A percentile compares a stretch with the other conserved stretches of the same genome.
phyloP scores from a whole-genome alignment of 2,797 vertebrate species.

The Molossus alvarezi region DNA sequence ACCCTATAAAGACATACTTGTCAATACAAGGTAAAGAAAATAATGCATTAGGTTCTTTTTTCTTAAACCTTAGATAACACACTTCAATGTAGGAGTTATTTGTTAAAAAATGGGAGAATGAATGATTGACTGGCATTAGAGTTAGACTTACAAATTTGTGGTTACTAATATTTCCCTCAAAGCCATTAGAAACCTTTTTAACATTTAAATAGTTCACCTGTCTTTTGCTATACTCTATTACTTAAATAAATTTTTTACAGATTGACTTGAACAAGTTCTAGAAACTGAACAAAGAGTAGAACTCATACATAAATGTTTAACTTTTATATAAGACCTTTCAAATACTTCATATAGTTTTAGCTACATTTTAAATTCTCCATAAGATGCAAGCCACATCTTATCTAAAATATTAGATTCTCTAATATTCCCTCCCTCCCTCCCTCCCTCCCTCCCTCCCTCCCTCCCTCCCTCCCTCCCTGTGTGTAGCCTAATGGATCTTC shows the following conservation, averaged over 20 bases:
- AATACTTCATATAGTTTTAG: neutral
- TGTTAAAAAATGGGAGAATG: neutral
- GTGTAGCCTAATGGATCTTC: neutral
- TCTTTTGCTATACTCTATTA: conserved; percentile 19
- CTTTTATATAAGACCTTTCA: conserved; percentile 11
- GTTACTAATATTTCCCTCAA: neutral
- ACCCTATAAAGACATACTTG: neutral
- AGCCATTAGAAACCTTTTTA: neutral
- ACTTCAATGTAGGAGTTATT: neutral
- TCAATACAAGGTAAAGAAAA: neutral
- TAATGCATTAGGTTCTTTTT: neutral
- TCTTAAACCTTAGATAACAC: neutral
- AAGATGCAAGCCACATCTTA: neutral
- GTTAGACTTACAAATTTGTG: neutral
- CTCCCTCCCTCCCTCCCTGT: neutral
- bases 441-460: too few relatives aligned
- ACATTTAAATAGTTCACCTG: neutral
- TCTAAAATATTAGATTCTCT: neutral
- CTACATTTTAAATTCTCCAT: neutral
- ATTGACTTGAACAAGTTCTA: neutral
- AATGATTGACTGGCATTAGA: neutral
- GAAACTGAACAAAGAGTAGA: neutral
- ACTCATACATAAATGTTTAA: conserved; percentile 2
- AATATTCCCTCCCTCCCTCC: neutral
- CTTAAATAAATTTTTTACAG: neutral